Evolutionary conservation across 2,888 invertebrate species (phyloP).

Genomic region (Andrena bucephala): DNA sequence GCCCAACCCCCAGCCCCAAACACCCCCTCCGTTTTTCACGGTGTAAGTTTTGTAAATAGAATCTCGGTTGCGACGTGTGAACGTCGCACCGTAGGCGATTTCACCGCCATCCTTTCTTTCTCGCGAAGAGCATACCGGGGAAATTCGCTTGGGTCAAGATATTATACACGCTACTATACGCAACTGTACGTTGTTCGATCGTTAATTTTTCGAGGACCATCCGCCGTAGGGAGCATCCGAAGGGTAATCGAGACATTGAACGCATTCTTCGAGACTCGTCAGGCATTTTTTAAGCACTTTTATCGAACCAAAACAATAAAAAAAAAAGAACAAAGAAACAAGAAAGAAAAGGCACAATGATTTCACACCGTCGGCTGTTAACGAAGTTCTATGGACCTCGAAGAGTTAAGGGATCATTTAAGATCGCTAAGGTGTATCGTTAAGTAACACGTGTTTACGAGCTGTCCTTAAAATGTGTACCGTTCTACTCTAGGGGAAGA

Average conservation of each 20-base stretch:
- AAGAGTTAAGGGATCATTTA: conserved; percentile 19
- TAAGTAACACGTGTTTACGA: conserved; percentile 51
- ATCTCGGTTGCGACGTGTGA: conserved; percentile 37
- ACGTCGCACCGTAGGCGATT: conserved; percentile 30
- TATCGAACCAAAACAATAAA: too few relatives aligned
- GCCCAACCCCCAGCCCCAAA: conserved; percentile 2
- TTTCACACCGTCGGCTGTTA: too few relatives aligned
- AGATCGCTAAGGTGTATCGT: conserved; percentile 53
- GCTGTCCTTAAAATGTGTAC: conserved; percentile 47
- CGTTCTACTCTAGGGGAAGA: conserved; percentile 41
- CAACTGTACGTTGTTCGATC: conserved; percentile 26
- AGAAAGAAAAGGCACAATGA: too few relatives aligned
- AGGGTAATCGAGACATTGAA: background rate
- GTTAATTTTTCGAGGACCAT: conserved; percentile 26
- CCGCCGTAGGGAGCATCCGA: background rate
- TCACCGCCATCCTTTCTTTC: conserved; percentile 29
- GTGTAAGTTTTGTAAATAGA: conserved; percentile 65
- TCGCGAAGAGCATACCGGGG: conserved; percentile 36
- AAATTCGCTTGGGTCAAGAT: conserved; percentile 54
- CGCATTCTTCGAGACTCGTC: background rate
- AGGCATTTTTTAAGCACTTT: too few relatives aligned
- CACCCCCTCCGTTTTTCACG: conserved; percentile 26
- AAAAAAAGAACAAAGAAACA: too few relatives aligned
- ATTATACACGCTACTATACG: conserved; percentile 31
- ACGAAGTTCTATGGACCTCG: conserved; percentile 23